Evolutionary conservation across 2,113 vertebrate genomes (phyloP).

Genomic region (Paramormyrops kingsleyae): DNA sequence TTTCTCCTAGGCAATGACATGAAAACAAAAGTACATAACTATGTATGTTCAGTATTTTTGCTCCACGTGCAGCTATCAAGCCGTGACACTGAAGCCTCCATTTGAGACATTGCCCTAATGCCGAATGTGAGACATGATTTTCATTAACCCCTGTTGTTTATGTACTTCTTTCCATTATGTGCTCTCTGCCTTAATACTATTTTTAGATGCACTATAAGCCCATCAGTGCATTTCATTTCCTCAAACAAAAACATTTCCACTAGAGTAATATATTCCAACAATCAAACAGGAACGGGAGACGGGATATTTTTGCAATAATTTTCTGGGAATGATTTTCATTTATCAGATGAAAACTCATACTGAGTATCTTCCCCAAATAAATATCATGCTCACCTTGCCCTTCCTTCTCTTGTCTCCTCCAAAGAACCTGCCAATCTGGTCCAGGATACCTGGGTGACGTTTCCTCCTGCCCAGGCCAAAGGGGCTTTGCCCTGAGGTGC

Average conservation of each 20-base stretch:
- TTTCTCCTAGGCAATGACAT: not conserved
- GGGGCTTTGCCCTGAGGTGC: slow-evolving; percentile 78
- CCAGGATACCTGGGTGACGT: slow-evolving; percentile 81
- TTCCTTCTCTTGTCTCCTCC: slow-evolving; percentile 85
- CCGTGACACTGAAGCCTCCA: not conserved
- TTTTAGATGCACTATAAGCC: not conserved
- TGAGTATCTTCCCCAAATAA: not conserved
- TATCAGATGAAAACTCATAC: not conserved
- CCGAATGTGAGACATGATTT: not conserved
- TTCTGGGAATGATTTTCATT: not conserved
- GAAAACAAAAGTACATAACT: not conserved
- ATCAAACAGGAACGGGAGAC: not conserved
- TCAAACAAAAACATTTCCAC: not conserved
- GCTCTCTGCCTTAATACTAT: not conserved
- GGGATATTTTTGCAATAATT: not conserved
- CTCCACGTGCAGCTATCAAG: not conserved
- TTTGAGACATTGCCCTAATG: not conserved
- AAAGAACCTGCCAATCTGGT: slow-evolving; percentile 90
- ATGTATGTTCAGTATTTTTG: not conserved
- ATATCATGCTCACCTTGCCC: slow-evolving; percentile 81
- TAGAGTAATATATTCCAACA: not conserved
- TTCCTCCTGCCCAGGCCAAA: slow-evolving; percentile 66
- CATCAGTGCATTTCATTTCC: not conserved
- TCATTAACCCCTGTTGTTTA: not conserved
- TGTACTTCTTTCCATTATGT: not conserved